Base-by-base conservation (phyloP, 2,113 vertebrate genomes). In the Balaeniceps rex region DNA sequence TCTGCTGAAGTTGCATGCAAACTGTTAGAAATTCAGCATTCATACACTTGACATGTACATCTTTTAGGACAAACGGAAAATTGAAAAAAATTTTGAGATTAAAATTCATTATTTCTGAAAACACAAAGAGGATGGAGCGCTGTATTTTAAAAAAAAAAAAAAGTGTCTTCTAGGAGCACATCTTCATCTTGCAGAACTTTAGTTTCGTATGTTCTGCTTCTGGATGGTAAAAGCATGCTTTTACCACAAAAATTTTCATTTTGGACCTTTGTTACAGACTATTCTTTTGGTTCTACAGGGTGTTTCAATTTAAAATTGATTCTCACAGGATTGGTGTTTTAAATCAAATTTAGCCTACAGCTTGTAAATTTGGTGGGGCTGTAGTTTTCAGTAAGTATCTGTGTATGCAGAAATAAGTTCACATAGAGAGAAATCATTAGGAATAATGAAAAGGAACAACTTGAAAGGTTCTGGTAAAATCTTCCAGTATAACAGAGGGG, bases 41-140 rank as follows among this genome's bases (percentile, higher is more conserved):
- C 29, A 7, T 29, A 21, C n/a, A 60, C 22, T 2, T 26, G 18
- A 31, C 12, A 10, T 0, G 2, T 12, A 14, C 11, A 15, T 34
- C 40, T 55, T 80, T 29, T 31, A 66, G 21, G n/a, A 23, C 19
- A 57, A 65, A 80, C 9, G 6, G 17, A 74, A 85, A 51, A 14
- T 42, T 54, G 4, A 49, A 72, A n/a, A 61, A 10, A 12, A 6
- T 11, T 0, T 26, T n/a, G 24, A 81, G n/a, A 55, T 52, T 16
- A 47, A 52, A 91, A 74, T 58, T 23, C 11, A n/a, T 61, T 44
- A 42, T 72, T 87, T 83, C 44, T 84, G 81, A 87, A 80, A 83
- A 64, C 19, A 54, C 15, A 44, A 19, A 58, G 61, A 60, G 40
- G 38, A 10, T 24, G 7, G 34, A 68, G 8, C 5, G 15, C 64